Percentiles rank a stretch among this genome's conserved stretches.
phyloP scores from a whole-genome alignment of 1,140 invertebrate genomes.

The Cheumatopsyche charites region DNA sequence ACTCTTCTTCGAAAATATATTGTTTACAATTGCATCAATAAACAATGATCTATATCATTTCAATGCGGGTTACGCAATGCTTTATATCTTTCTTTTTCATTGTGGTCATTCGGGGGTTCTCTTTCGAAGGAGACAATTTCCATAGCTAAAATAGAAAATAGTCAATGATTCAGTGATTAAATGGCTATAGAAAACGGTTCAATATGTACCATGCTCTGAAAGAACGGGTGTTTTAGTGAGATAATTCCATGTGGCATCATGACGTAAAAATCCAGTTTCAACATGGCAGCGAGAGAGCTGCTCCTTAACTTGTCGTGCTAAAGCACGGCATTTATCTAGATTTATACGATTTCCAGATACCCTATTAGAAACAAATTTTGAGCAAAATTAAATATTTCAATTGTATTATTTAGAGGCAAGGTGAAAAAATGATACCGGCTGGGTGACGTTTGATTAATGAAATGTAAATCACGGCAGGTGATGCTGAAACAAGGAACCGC shows the following conservation, averaged over 20 bases:
- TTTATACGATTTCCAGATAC: conserved; percentile 57
- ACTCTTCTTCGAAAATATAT: too few species aligned
- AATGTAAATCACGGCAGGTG: conserved; percentile 59
- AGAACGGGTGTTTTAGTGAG: conserved; percentile 55
- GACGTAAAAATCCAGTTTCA: conserved; percentile 49
- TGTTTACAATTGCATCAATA: too few species aligned
- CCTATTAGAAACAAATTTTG: conserved; percentile 45
- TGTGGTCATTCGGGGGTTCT: conserved; percentile 57
- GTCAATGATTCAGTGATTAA: background rate
- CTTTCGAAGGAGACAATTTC: conserved; percentile 58
- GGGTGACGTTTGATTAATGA: conserved; percentile 57
- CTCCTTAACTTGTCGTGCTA: conserved; percentile 55
- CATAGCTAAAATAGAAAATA: conserved; percentile 52
- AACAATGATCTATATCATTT: background rate
- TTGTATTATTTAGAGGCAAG: too few species aligned
- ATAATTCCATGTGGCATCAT: conserved; percentile 54
- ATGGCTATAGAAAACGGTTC: background rate
- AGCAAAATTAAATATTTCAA: background rate
- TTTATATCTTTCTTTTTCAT: conserved; percentile 59
- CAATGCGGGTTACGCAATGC: conserved; percentile 50
- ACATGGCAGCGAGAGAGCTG: conserved; percentile 53
- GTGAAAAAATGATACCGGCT: conserved; percentile 51
- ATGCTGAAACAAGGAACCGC: conserved; percentile 59
- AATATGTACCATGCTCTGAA: conserved; percentile 51
- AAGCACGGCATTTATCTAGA: conserved; percentile 56